Evolutionary conservation across 2,888 invertebrate genomes (phyloP).

Genomic region (Dichetophora obliterata): DNA sequence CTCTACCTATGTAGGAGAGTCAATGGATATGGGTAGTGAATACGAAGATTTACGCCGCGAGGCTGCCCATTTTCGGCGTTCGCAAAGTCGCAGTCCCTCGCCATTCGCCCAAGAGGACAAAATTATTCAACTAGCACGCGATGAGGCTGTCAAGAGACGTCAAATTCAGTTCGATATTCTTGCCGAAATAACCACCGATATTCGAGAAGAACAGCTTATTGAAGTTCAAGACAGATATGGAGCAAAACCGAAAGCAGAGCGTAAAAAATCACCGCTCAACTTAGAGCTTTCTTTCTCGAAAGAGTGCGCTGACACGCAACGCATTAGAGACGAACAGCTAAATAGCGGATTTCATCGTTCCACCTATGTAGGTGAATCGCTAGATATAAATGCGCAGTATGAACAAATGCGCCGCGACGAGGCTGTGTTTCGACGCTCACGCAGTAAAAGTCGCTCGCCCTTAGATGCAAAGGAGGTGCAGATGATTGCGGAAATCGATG

Average conservation of each 20-base stretch:
- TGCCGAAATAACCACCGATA: conserved; percentile 56
- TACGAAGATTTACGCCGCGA: conserved; percentile 57
- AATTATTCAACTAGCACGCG: conserved; percentile 44
- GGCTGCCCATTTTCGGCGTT: conserved; percentile 58
- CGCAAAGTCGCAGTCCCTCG: conserved; percentile 60
- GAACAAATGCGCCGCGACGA: conserved; percentile 62
- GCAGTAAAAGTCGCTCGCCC: conserved; percentile 65
- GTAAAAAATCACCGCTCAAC: conserved; percentile 43
- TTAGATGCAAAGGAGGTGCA: conserved; percentile 46
- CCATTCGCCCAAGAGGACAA: conserved; percentile 41
- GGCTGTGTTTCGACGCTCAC: conserved; percentile 63
- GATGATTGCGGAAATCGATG: conserved; percentile 54
- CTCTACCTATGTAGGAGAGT: conserved; percentile 67
- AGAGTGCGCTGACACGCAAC: conserved; percentile 54
- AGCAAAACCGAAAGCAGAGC: conserved; percentile 58
- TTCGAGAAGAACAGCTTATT: conserved; percentile 15
- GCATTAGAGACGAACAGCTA: conserved; percentile 54
- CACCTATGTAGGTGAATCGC: conserved; percentile 54
- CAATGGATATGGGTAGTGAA: conserved; percentile 62
- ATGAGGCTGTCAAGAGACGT: conserved; percentile 54
- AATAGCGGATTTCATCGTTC: conserved; percentile 53
- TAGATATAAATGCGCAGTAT: conserved; percentile 55
- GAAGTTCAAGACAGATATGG: conserved; percentile 49
- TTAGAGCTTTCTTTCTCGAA: conserved; percentile 51
- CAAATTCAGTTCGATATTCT: conserved; percentile 63